Evolutionary conservation across 2,888 invertebrate species (phyloP).

Genomic region (Tethea ocularis): DNA sequence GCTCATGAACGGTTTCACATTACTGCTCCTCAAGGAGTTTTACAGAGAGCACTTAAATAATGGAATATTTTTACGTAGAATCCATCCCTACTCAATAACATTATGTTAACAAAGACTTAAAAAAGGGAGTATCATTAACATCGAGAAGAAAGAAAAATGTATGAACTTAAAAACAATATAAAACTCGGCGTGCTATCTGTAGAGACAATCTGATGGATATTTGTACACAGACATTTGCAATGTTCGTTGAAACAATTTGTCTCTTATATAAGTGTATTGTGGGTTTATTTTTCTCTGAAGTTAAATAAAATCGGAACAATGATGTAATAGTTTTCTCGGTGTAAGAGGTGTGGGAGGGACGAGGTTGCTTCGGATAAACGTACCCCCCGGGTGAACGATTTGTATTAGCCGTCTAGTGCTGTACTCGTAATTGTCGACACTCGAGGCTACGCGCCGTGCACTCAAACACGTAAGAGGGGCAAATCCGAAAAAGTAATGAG

Average conservation of each 20-base stretch:
- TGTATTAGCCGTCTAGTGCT: constrained; percentile 81
- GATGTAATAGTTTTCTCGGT: constrained; percentile 71
- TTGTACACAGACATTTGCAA: constrained; percentile 29
- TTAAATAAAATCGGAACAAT: constrained; percentile 58
- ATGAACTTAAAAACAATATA: constrained; percentile 47
- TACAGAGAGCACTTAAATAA: constrained; percentile 19
- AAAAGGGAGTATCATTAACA: constrained; percentile 11
- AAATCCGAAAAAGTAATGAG: constrained; percentile 62
- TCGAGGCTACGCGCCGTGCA: constrained; percentile 67
- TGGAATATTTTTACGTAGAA: not conserved
- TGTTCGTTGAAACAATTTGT: constrained; percentile 37
- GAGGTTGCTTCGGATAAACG: constrained; percentile 67
- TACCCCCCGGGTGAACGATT: constrained; percentile 77
- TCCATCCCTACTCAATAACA: not conserved
- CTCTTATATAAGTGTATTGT: constrained; percentile 38
- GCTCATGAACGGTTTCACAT: constrained; percentile 59
- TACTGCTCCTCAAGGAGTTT: constrained; percentile 65
- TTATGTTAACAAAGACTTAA: not conserved
- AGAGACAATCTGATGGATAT: constrained; percentile 27
- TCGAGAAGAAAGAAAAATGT: constrained; percentile 25
- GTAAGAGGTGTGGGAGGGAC: constrained; percentile 49
- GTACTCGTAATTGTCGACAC: constrained; percentile 80
- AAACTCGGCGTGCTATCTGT: constrained; percentile 37
- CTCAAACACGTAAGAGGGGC: constrained; percentile 65
- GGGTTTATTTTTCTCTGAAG: constrained; percentile 46